Evolutionary conservation across 2,113 vertebrate species (phyloP).

Genomic region (Oryzias melastigma): DNA sequence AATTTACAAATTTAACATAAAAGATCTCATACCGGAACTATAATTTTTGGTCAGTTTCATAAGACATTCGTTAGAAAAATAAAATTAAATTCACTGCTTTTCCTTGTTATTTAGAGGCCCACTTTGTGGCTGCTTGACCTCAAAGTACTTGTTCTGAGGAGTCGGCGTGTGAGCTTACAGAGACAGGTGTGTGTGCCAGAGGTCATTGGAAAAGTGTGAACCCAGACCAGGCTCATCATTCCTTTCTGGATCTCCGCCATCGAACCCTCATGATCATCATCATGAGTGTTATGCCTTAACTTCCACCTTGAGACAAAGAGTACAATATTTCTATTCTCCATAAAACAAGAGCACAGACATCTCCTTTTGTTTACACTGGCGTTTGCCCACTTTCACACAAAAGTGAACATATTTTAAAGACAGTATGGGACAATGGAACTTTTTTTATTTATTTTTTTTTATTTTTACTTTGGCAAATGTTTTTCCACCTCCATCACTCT

Average conservation of each 20-base stretch:
- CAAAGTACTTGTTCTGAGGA: slow-evolving; percentile 15
- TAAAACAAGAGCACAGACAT: not conserved
- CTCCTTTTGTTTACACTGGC: not conserved
- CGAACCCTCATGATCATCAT: slow-evolving; percentile 57
- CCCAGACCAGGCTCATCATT: slow-evolving; percentile 61
- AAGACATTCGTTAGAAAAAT: no score
- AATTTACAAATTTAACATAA: no score
- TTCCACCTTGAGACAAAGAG: slow-evolving; percentile 18
- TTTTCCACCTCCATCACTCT: slow-evolving; percentile 64
- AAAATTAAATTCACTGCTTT: no score
- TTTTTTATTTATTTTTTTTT: slow-evolving; percentile 13
- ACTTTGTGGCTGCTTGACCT: slow-evolving; percentile 28
- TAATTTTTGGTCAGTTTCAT: no score
- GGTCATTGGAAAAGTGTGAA: slow-evolving; percentile 63
- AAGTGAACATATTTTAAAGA: not conserved
- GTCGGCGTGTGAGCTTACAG: not conserved
- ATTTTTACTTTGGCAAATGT: slow-evolving; percentile 9
- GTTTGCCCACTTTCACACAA: not conserved
- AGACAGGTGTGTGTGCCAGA: slow-evolving; percentile 48
- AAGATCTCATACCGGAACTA: no score
- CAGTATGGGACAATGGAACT: slow-evolving; percentile 30
- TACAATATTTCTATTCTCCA: not conserved
- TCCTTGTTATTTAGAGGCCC: not conserved
- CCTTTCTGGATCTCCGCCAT: slow-evolving; percentile 59
- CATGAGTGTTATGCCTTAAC: slow-evolving; percentile 33